These are phyloP conservation scores for Hypercompe scribonia DNA, from an alignment of 2,888 invertebrate species.

Conservation along the genomic window DNA sequence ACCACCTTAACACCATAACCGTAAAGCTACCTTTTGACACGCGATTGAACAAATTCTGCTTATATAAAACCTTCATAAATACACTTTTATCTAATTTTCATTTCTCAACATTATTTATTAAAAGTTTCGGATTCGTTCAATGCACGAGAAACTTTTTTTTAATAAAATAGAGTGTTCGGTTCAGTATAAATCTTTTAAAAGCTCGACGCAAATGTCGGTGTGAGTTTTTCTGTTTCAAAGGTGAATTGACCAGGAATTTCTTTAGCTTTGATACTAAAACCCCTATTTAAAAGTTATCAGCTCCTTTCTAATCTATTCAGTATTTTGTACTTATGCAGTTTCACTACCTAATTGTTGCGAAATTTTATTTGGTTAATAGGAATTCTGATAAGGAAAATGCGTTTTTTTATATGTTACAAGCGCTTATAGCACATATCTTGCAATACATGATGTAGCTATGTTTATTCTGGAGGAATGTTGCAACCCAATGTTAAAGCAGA, in stretches of 20 bases:
- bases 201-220: neutral
- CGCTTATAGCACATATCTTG: too few relatives aligned
- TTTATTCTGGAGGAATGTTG: too few relatives aligned
- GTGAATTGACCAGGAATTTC: neutral
- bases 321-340: neutral
- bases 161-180: neutral
- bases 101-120: neutral
- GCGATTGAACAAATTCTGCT: conserved; percentile 58
- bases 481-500: too few relatives aligned
- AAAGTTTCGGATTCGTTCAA: neutral
- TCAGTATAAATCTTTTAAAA: neutral
- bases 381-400: too few relatives aligned
- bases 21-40: conserved; percentile 52
- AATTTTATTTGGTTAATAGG: too few relatives aligned
- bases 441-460: too few relatives aligned
- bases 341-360: too few relatives aligned
- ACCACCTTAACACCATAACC: conserved; percentile 23
- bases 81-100: conserved; percentile 50
- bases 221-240: neutral
- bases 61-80: conserved; percentile 66
- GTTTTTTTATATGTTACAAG: too few relatives aligned
- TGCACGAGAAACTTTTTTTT: neutral
- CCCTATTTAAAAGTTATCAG: neutral
- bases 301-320: neutral
- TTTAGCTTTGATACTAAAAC: neutral